A percentile compares a stretch with the other conserved stretches of the same genome.
phyloP scores from a whole-genome alignment of 2,113 vertebrate species.

The Spermophilus dauricus region DNA sequence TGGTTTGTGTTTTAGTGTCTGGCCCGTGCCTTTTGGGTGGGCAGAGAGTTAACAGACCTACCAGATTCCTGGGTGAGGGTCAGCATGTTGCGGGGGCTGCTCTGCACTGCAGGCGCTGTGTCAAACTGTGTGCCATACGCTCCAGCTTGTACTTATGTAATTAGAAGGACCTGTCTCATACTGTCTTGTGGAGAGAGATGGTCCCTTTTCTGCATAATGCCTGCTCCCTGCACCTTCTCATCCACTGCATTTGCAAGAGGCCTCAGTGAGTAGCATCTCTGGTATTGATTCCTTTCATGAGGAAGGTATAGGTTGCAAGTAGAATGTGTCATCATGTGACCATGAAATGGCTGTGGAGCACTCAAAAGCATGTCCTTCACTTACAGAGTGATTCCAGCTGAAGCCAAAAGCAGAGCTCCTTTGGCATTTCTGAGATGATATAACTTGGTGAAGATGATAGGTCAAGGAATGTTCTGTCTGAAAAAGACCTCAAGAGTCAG shows the following conservation, averaged over 20 bases:
- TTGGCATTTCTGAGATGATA: neutral
- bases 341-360: neutral
- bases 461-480: neutral
- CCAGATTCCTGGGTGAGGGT: accelerated
- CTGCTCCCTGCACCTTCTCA: neutral
- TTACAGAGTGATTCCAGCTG: too few relatives aligned
- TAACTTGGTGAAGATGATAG: neutral
- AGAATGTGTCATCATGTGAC: neutral
- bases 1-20: neutral
- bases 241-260: neutral
- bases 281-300: neutral
- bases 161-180: neutral
- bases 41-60: neutral
- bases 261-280: neutral
- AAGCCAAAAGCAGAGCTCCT: neutral
- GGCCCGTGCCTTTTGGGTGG: neutral
- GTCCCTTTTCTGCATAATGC: neutral
- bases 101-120: neutral
- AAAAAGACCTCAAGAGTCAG: neutral
- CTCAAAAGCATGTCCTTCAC: neutral
- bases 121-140: accelerated
- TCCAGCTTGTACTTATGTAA: neutral
- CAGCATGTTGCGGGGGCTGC: neutral
- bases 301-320: neutral
- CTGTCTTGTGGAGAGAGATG: neutral